Base-by-base conservation (phyloP, 2,113 vertebrate species). In the Lophius piscatorius region DNA sequence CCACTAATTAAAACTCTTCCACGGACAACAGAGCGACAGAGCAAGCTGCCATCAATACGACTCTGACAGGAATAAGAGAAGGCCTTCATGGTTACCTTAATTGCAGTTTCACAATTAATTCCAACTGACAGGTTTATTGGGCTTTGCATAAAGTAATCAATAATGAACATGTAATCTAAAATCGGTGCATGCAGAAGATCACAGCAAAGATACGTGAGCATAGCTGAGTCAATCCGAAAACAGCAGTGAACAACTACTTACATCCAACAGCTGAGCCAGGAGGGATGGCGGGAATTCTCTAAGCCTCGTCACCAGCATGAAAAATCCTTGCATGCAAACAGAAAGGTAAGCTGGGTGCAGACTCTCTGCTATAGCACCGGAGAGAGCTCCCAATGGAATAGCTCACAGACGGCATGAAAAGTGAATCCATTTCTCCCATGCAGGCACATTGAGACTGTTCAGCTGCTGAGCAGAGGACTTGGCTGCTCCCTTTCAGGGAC, bases 1-100 rank as follows among this genome's bases (percentile, higher is more conserved):
- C 62, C 60, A 73, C 63, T 85, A 83, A 89, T 85, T 86, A 86
- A 78, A 75, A 70, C 64, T 47, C 3, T 24, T 63, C 70, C 67
- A 68, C 63, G 74, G 67, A 74, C 65, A 65, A 64, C 18, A 28
- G 50, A 41, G 45, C 6, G 44, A 46, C 38, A n/a, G 65, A 74
- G 29, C 64, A 70, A 40, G 42, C 29, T 44, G 47, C 45, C 64
- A 39, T 71, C 42, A 67, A 78, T 72, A 50, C 34, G 78, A 51
- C 38, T 75, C 40, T 56, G 46, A 64, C 17, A 9, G 38, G 33
- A 59, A 72, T 55, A 59, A 68, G 60, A 49, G 4, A 62, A 46
- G 14, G 45, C 49, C 35, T 41, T 54, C 8, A 7, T 42, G 55
- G 47, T 29, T 39, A 47, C 46, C 59, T 55, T 66, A 33, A 33